Evolutionary conservation across 2,888 invertebrate genomes (phyloP), one percentile per base, ranked within the genome.

Genomic region (Copidosoma aretas): DNA sequence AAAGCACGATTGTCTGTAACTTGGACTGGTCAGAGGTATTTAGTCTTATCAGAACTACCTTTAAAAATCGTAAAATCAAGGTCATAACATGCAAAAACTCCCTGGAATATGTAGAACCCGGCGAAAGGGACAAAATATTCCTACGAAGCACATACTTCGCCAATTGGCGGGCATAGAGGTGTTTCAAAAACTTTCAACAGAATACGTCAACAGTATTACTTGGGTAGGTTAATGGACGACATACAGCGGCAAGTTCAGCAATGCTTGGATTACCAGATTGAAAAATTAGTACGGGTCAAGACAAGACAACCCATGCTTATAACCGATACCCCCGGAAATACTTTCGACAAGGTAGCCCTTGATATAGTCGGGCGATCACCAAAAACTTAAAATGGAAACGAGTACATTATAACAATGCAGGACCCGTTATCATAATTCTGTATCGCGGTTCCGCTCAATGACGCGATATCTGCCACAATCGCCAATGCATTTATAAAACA

Each of bases 351-450:
- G 32, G 53, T 76, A n/a, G 62, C 66, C 14, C 22, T 74, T 25
- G 75, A 76, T 43, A 67, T 75, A 12, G 76, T 76, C 25, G 76
- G 75, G 1, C 77, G 75, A 8, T 51, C 75, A 39, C 67, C 73
- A 0, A 60, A 51, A 17, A 72, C 75, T 14, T 2, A 39, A 10
- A 32, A 25, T 32, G 17, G 15, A 10, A 32, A 32, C 25, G 56
- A 56, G 25, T 56, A 56, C 25, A 56, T 56, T 3, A 4, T 25
- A 17, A 56, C 56, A 15, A 25, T 56, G 32, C 56, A 56, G 19
- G 56, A 56, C 19, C 56, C 3, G 5, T 25, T 25, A n/a, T 56
- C 56, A 5, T 25, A 56, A 56, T 56, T 32, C 25, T 56, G 56
- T 19, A 22, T 56, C 4, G 56, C 56, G 2, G 32, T 32, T 4